Percentiles rank a stretch among this genome's conserved stretches.
phyloP scores from a whole-genome alignment of 2,113 vertebrate genomes.

The Oreochromis aureus region DNA sequence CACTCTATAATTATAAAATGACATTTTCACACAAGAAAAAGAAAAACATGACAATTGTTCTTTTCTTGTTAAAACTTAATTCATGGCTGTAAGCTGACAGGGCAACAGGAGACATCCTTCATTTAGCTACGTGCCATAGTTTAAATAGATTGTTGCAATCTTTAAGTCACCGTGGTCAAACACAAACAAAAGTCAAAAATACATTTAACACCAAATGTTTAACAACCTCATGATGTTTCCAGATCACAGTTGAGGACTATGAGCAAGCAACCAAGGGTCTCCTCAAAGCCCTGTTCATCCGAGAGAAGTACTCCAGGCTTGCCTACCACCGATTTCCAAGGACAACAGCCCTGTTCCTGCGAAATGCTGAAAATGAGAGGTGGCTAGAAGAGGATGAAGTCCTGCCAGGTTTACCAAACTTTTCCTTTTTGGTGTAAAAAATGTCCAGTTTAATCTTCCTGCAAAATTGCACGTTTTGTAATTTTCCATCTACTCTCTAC shows the following conservation, averaged over 20 bases:
- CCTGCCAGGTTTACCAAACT: slow-evolving; percentile 74
- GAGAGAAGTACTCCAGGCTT: slow-evolving; percentile 90
- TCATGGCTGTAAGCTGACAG: background rate
- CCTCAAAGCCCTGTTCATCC: slow-evolving; percentile 84
- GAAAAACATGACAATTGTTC: background rate
- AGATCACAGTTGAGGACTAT: slow-evolving; percentile 96
- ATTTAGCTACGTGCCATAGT: background rate
- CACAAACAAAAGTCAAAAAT: background rate
- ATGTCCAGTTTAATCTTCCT: background rate
- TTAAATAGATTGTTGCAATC: background rate
- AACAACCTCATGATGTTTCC: slow-evolving; percentile 15
- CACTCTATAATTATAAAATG: background rate
- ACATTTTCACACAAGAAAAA: background rate
- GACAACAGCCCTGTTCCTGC: slow-evolving; percentile 81
- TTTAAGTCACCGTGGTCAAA: background rate
- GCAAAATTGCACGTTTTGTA: background rate
- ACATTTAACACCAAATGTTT: background rate
- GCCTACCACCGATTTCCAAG: slow-evolving; percentile 90
- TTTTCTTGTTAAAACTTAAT: background rate
- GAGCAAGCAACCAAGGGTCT: slow-evolving; percentile 88
- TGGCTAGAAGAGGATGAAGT: slow-evolving; percentile 84
- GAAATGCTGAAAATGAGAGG: slow-evolving; percentile 61
- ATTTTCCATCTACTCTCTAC: background rate
- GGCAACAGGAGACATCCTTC: background rate
- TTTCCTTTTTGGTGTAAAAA: background rate